Evolutionary conservation across 2,113 vertebrate species (phyloP).

Genomic region (Misgurnus mizolepis): DNA sequence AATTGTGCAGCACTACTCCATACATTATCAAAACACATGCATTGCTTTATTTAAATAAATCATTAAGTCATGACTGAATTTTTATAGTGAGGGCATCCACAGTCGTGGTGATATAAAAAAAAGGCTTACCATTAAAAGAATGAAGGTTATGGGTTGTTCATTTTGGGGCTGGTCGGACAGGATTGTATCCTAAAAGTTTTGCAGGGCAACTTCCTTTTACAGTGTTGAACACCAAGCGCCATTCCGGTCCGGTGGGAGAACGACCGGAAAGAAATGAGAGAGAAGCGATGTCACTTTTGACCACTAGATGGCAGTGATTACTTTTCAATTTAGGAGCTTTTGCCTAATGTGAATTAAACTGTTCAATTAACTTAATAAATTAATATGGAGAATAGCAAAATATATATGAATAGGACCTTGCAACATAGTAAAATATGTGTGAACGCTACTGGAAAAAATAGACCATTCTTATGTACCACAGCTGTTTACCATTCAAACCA

Average conservation of each 20-base stretch:
- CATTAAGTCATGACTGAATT: background rate
- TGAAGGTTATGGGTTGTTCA: background rate
- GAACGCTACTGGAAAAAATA: no score
- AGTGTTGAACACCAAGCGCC: background rate
- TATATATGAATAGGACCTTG: no score
- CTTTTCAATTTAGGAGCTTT: background rate
- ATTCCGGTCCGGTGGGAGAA: background rate
- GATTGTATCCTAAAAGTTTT: constrained; percentile 34
- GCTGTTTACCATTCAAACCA: no score
- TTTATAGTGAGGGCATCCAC: background rate
- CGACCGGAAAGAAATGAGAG: background rate
- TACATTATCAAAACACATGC: constrained; percentile 3
- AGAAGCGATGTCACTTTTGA: background rate
- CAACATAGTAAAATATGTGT: no score
- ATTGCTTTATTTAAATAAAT: background rate
- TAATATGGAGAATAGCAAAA: no score
- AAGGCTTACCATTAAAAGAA: constrained; percentile 36
- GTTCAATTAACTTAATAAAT: no score
- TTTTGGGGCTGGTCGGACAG: background rate
- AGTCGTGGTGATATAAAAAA: background rate
- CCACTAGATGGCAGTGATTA: constrained; percentile 8
- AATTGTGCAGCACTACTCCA: no score
- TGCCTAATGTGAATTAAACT: no score
- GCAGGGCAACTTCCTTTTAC: constrained; percentile 33
- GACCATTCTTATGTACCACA: no score